phyloP scores from a whole-genome alignment of 1,140 invertebrate genomes.

The Bathynomus jamesi region DNA sequence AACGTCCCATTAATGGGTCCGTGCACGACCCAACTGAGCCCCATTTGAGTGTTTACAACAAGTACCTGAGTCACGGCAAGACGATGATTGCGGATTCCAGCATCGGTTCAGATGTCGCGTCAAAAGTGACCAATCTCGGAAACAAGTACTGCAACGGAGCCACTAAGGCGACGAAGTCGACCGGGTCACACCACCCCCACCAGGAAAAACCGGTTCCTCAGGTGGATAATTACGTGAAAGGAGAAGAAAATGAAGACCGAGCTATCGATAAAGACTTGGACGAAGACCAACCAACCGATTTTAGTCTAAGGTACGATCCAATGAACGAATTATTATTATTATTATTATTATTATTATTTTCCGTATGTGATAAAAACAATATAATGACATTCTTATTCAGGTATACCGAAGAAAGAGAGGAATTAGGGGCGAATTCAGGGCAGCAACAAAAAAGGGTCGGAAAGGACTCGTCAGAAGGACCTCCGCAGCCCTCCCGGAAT shows the following conservation, averaged over 20 bases:
- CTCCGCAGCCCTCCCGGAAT: conserved; percentile 15
- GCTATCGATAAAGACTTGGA: conserved; percentile 27
- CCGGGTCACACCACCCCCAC: neutral
- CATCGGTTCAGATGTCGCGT: neutral
- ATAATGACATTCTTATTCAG: neutral
- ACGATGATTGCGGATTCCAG: neutral
- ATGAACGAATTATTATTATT: neutral
- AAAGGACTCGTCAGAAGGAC: neutral
- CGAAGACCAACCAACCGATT: conserved; percentile 57
- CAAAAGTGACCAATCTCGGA: neutral
- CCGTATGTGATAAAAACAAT: too few species aligned
- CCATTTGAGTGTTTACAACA: neutral
- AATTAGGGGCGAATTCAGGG: conserved; percentile 30
- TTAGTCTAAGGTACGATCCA: conserved; percentile 49
- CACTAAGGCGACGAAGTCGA: too few species aligned
- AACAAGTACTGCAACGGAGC: neutral
- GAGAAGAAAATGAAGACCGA: conserved; percentile 15
- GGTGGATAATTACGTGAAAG: conserved; percentile 29
- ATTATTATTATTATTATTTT: too few species aligned
- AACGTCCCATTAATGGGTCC: neutral
- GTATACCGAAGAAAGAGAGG: conserved; percentile 36
- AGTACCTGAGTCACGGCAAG: neutral
- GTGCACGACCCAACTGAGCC: neutral
- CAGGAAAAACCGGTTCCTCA: conserved; percentile 24
- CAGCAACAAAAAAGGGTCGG: conserved; percentile 15